Conservation (phyloP, 1,140 invertebrate genomes). For the Cyclina sinensis region DNA sequence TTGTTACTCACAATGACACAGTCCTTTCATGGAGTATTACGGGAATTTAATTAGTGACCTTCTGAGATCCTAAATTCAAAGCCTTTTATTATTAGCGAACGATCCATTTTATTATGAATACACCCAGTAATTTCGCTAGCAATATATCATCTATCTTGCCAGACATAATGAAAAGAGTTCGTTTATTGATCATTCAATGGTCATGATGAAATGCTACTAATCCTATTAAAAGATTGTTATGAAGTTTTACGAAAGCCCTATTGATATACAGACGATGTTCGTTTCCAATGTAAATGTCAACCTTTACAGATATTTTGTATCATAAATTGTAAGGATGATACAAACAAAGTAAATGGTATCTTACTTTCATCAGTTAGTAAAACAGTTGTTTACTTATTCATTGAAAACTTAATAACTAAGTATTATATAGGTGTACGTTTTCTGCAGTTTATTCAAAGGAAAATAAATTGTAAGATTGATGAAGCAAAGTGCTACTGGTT, state of each 20-base stretch:
- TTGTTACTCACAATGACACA: too few relatives aligned
- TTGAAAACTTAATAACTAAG: too few relatives aligned
- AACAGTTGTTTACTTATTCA: too few relatives aligned
- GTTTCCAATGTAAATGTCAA: neutral
- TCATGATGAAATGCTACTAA: neutral
- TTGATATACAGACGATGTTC: neutral
- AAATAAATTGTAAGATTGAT: too few relatives aligned
- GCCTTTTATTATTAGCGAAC: neutral
- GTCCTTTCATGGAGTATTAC: neutral
- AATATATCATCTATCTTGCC: neutral
- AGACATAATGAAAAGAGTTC: slow-evolving; percentile 9
- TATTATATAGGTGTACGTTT: too few relatives aligned
- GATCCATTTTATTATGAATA: neutral
- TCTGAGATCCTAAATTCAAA: neutral
- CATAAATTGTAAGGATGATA: neutral
- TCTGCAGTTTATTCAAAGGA: too few relatives aligned
- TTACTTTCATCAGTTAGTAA: too few relatives aligned
- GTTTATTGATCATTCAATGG: neutral
- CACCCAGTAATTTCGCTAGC: neutral
- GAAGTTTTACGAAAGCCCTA: neutral
- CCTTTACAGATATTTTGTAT: neutral
- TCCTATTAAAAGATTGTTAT: neutral
- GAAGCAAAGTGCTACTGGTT: too few relatives aligned
- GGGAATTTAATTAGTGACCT: neutral
- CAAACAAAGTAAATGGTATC: neutral